Conservation (phyloP, 2,888 invertebrate species). For the Drosophila ezoana region DNA sequence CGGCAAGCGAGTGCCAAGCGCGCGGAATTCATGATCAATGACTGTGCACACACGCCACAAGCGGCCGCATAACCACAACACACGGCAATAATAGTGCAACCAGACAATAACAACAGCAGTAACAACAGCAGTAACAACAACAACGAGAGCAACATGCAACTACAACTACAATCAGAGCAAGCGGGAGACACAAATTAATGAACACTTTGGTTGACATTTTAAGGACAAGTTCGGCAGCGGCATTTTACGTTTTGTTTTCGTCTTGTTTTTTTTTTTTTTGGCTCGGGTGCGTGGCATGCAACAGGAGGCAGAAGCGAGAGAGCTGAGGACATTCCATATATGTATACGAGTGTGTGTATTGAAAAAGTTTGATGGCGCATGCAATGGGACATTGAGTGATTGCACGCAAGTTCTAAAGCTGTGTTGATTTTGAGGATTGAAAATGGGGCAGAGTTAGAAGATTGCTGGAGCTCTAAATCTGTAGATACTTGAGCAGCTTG, state of each 20-base stretch:
- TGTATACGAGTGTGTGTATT: not conserved
- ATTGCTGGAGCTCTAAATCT: not conserved
- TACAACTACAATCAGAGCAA: slow-evolving; percentile 47
- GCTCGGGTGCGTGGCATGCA: slow-evolving; percentile 38
- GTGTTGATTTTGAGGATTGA: slow-evolving; percentile 31
- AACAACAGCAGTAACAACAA: slow-evolving; percentile 29
- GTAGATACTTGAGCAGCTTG: not conserved
- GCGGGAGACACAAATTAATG: slow-evolving; percentile 75
- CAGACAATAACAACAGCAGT: slow-evolving; percentile 53
- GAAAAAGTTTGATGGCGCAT: slow-evolving; percentile 50
- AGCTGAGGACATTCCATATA: slow-evolving; percentile 1
- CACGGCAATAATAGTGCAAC: slow-evolving; percentile 62
- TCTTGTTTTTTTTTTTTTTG: slow-evolving; percentile 19
- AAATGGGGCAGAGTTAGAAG: not conserved
- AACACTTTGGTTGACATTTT: slow-evolving; percentile 80
- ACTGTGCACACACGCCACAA: slow-evolving; percentile 73
- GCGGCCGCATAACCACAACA: slow-evolving; percentile 32
- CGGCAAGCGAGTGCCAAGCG: slow-evolving; percentile 69
- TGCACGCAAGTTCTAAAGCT: slow-evolving; percentile 32
- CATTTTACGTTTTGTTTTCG: slow-evolving; percentile 45
- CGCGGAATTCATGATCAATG: slow-evolving; percentile 80
- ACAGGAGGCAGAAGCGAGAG: slow-evolving; percentile 23
- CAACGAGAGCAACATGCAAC: slow-evolving; percentile 24
- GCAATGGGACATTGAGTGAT: slow-evolving; percentile 69
- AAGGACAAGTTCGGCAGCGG: slow-evolving; percentile 77